Percentiles rank a stretch among this genome's conserved stretches.
Conservation (phyloP, 2,797 vertebrate species). For the Sarcophilus harrisii region DNA sequence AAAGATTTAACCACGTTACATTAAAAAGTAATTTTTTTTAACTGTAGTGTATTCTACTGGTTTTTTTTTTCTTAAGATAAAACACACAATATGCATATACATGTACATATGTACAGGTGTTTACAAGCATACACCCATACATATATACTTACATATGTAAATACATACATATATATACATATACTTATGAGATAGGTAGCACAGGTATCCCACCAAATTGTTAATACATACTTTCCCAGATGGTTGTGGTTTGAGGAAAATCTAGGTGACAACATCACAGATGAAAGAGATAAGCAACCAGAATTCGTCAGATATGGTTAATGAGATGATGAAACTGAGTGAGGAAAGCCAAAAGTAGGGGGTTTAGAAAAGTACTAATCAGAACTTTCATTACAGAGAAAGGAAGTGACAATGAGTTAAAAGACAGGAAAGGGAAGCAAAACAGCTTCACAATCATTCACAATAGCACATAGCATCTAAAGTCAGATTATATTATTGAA, state of each 20-base stretch:
- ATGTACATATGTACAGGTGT: too few relatives aligned
- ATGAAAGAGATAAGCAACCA: constrained; percentile 38
- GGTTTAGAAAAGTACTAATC: constrained; percentile 7
- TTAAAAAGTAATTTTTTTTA: neutral
- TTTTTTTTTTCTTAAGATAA: constrained; percentile 70
- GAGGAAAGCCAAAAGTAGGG: constrained; percentile 4
- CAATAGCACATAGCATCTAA: neutral
- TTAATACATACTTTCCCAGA: constrained; percentile 40
- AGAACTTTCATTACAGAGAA: constrained; percentile 19
- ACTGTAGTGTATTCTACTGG: constrained; percentile 27
- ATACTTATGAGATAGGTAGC: constrained; percentile 56
- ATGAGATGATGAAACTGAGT: neutral
- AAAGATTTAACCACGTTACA: constrained; percentile 46
- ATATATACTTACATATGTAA: neutral
- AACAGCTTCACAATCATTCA: constrained; percentile 6
- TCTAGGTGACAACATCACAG: constrained; percentile 6
- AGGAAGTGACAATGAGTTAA: neutral
- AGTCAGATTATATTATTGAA: neutral
- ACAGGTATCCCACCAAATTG: constrained; percentile 58
- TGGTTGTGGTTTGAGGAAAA: constrained; percentile 59
- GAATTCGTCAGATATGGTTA: constrained; percentile 44
- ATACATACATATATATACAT: neutral
- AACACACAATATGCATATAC: neutral
- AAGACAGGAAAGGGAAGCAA: neutral
- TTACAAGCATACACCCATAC: neutral